These are phyloP conservation scores for Hippasteria phrygiana DNA, from an alignment of 53 echinoderm and acorn worm species.

Conservation along the genomic window DNA sequence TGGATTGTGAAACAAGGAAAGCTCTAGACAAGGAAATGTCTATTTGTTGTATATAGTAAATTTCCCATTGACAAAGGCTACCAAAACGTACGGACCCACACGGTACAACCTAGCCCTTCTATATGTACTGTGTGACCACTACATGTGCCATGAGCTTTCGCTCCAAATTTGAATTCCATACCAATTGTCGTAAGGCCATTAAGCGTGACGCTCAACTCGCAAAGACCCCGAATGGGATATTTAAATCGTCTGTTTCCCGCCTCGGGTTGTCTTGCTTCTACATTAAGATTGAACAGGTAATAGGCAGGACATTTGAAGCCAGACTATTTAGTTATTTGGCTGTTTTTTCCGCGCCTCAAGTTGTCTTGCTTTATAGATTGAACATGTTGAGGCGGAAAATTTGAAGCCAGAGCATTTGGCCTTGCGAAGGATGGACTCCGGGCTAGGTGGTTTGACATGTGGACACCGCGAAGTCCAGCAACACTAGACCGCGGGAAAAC, in stretches of 20 bases:
- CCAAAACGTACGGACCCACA: no score
- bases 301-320: neutral
- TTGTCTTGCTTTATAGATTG: neutral
- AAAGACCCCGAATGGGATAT: conserved; percentile 1
- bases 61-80: no score
- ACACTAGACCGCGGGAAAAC: neutral
- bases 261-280: neutral
- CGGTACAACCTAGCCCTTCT: no score
- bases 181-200: no score
- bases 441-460: conserved; percentile 9
- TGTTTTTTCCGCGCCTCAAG: neutral
- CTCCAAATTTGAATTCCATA: no score
- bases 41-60: no score
- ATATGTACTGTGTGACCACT: no score
- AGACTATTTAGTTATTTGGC: neutral
- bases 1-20: no score
- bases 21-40: no score
- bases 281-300: neutral
- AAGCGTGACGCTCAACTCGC: neutral
- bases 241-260: conserved; percentile 23
- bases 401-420: neutral
- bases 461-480: neutral
- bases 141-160: no score
- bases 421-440: conserved; percentile 26
- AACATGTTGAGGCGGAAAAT: no score